A percentile compares a stretch with the other conserved stretches of the same genome.
These are phyloP conservation scores for Pangasius macronema DNA, from an alignment of 2,797 vertebrate genomes.

Conservation along the genomic window DNA sequence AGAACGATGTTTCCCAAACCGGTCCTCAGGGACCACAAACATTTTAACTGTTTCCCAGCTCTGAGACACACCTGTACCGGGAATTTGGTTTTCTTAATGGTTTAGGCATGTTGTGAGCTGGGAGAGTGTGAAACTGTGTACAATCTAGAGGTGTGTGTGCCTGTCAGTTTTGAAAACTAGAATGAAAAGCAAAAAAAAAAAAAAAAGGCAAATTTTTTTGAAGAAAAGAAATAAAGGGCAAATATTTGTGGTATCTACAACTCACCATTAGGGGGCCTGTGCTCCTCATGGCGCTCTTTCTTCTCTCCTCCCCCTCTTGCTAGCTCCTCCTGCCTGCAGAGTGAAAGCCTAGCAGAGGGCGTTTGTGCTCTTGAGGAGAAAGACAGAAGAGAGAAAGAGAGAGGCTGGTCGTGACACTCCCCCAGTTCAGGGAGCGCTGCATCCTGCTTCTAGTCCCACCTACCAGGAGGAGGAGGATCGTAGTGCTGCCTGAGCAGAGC, in stretches of 20 bases:
- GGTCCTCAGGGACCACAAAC: background rate
- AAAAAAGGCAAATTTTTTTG: background rate
- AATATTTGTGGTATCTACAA: conserved; percentile 28
- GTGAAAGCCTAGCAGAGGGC: conserved; percentile 44
- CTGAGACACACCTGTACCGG: background rate
- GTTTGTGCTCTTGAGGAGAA: conserved; percentile 37
- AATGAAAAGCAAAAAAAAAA: background rate
- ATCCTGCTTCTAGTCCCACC: conserved; percentile 50
- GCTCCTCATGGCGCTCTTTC: conserved; percentile 25
- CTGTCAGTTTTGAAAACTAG: background rate
- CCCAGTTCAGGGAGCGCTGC: conserved; percentile 45
- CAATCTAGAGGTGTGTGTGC: background rate
- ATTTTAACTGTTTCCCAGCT: background rate
- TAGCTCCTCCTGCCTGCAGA: conserved; percentile 48
- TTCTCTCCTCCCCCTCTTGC: conserved; percentile 44
- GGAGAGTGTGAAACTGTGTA: background rate
- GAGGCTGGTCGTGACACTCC: conserved; percentile 56
- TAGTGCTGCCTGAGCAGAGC: conserved; percentile 85
- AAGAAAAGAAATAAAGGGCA: background rate
- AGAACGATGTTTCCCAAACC: conserved; percentile 14
- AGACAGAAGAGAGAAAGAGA: conserved; percentile 52
- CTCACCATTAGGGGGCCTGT: conserved; percentile 57
- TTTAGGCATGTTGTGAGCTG: background rate
- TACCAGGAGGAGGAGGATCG: conserved; percentile 77
- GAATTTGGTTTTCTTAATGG: background rate